phyloP scores from a whole-genome alignment of 92 coral and sea anemone species.

The Virgularia gustaviana region DNA sequence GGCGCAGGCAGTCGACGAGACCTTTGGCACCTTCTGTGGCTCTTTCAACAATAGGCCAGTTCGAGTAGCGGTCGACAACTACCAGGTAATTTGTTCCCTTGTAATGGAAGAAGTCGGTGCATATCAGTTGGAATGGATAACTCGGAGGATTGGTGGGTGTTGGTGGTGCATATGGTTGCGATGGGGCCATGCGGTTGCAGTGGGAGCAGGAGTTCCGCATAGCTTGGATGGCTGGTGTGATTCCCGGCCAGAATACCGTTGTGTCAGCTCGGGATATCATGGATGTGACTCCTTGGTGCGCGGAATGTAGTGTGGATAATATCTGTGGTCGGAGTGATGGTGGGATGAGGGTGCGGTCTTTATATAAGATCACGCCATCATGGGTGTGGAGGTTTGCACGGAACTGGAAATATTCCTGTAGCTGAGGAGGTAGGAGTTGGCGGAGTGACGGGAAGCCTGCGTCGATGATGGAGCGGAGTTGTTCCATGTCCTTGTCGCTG shows the following conservation, averaged over 20 bases:
- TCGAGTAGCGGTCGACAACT: constrained; percentile 54
- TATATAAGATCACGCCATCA: background rate
- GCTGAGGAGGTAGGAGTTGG: background rate
- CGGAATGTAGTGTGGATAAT: background rate
- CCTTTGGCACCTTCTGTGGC: constrained; percentile 58
- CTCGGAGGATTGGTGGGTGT: constrained; percentile 38
- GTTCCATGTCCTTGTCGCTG: background rate
- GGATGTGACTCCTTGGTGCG: constrained; percentile 21
- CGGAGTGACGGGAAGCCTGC: background rate
- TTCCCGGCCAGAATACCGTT: constrained; percentile 4
- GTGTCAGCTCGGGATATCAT: constrained; percentile 14
- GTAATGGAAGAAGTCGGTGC: constrained; percentile 62
- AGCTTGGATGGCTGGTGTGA: constrained; percentile 2
- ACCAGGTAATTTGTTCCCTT: constrained; percentile 57
- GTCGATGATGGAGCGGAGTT: background rate
- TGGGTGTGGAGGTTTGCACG: background rate
- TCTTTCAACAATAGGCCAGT: constrained; percentile 61
- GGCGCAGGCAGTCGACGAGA: constrained; percentile 49
- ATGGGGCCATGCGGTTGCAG: constrained; percentile 16
- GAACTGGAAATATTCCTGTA: constrained; percentile 1
- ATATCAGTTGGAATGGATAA: constrained; percentile 56
- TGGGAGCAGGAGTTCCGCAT: background rate
- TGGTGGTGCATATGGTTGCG: background rate
- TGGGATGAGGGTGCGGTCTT: background rate
- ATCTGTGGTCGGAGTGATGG: background rate